phyloP scores from a whole-genome alignment of 2,797 vertebrate genomes.

The Hipposideros larvatus region DNA sequence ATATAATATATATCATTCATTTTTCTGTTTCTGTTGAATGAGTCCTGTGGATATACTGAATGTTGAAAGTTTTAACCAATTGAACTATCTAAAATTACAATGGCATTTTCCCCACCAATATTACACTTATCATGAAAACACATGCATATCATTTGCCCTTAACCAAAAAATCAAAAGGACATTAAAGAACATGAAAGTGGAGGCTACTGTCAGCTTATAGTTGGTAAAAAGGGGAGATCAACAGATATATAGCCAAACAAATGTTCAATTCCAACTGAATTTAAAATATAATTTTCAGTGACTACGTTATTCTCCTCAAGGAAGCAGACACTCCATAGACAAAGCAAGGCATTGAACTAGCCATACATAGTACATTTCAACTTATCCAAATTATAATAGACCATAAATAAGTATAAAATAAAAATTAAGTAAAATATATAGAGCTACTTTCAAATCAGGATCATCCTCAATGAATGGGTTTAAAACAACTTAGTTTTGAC shows the following conservation, averaged over 20 bases:
- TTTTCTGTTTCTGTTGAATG: not conserved
- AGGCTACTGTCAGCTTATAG: not conserved
- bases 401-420: not conserved
- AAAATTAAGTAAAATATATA: not conserved
- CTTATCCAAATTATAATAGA: not conserved
- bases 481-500: conserved; percentile 40
- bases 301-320: not conserved
- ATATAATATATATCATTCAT: not conserved
- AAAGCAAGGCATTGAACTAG: not conserved
- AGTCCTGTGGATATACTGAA: not conserved
- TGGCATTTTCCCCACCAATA: not conserved
- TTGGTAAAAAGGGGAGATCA: not conserved
- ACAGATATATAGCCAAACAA: not conserved
- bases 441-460: not conserved
- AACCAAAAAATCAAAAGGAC: not conserved
- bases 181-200: not conserved
- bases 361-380: not conserved
- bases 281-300: conserved; percentile 14
- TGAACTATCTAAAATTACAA: not conserved
- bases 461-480: not conserved
- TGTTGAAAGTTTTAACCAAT: conserved; percentile 3
- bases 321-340: not conserved
- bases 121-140: not conserved
- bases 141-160: not conserved
- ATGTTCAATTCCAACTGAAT: not conserved